Evolutionary conservation across 2,113 vertebrate genomes (phyloP).

Genomic region (Phoenicopterus ruber): DNA sequence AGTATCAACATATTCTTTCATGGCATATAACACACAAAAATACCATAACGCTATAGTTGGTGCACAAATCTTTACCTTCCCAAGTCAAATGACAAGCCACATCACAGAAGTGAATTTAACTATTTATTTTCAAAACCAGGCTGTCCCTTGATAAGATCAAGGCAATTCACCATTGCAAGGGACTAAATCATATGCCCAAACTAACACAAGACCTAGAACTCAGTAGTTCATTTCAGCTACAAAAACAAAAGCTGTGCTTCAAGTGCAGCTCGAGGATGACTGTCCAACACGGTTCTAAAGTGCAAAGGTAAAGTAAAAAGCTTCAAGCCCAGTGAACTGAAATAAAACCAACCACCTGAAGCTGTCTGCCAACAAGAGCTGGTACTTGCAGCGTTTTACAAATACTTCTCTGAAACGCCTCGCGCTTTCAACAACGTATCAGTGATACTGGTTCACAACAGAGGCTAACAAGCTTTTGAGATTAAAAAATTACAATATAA

Average conservation of each 20-base stretch:
- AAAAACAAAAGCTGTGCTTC: not conserved
- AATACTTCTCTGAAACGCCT: not conserved
- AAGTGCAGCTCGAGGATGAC: not conserved
- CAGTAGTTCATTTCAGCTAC: not conserved
- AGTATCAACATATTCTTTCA: not conserved
- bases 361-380: accelerated
- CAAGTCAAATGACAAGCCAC: not conserved
- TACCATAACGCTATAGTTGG: not conserved
- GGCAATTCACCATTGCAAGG: not conserved
- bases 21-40: not conserved
- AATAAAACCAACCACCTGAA: not conserved
- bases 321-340: not conserved
- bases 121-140: not conserved
- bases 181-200: not conserved
- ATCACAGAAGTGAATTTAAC: not conserved
- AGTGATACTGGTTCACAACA: not conserved
- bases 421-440: not conserved
- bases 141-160: not conserved
- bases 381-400: not conserved
- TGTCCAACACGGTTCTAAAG: not conserved
- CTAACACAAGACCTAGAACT: not conserved
- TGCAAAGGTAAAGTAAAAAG: not conserved
- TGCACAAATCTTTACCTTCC: not conserved
- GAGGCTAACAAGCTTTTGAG: not conserved
- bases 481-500: not conserved